phyloP scores from a whole-genome alignment of 2,113 vertebrate genomes.

The Meriones unguiculatus region DNA sequence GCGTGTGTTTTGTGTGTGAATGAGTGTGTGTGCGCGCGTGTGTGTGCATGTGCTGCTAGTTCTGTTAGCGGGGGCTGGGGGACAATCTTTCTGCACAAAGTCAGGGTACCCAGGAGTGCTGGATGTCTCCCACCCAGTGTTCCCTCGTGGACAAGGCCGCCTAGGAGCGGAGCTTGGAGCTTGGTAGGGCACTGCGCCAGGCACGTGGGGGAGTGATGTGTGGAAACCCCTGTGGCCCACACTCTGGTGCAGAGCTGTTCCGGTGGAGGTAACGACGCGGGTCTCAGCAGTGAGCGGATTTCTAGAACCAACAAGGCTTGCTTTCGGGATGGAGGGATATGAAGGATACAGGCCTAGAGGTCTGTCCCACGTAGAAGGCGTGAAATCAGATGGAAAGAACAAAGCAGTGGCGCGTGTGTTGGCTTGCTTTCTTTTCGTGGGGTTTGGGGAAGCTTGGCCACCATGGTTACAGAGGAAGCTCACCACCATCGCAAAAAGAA shows the following conservation, averaged over 20 bases:
- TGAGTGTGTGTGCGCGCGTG: background rate
- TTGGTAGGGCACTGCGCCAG: background rate
- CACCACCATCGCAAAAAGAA: background rate
- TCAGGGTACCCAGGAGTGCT: background rate
- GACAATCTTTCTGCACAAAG: background rate
- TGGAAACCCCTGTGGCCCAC: background rate
- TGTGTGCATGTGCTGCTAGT: background rate
- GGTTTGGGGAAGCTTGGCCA: background rate
- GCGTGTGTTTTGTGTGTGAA: background rate
- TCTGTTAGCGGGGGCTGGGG: background rate
- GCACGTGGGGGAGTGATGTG: rapidly evolving
- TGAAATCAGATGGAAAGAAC: background rate
- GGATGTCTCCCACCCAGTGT: background rate
- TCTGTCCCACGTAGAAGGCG: background rate
- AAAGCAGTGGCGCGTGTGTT: background rate
- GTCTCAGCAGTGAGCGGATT: background rate
- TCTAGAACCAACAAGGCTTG: background rate
- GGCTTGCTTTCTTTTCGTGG: background rate
- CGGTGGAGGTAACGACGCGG: background rate
- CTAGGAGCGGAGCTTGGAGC: background rate
- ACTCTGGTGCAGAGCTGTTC: background rate
- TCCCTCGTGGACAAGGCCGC: background rate
- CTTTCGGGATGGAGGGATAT: background rate
- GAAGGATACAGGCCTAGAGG: background rate
- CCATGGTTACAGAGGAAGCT: background rate